Evolutionary conservation across 2,888 invertebrate species (phyloP).

Genomic region (Archips crataeganus): DNA sequence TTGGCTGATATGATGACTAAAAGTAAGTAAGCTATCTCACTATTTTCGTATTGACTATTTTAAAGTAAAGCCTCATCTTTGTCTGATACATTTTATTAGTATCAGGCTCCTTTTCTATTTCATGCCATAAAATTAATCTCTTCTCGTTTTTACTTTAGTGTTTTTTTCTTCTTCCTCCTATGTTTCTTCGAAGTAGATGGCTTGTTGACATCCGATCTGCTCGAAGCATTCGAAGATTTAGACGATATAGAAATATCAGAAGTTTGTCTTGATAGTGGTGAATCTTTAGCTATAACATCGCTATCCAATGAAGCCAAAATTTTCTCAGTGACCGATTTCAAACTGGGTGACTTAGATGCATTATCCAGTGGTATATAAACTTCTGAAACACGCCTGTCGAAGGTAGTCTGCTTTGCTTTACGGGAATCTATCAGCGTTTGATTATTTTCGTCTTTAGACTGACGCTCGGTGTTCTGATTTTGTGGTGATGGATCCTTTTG

Average conservation of each 20-base stretch:
- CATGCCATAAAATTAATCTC: too few species aligned
- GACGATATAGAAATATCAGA: not conserved
- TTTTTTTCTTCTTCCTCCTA: not conserved
- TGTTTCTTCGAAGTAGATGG: not conserved
- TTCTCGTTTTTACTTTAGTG: not conserved
- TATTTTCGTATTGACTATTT: not conserved
- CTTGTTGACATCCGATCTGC: not conserved
- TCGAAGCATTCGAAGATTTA: not conserved
- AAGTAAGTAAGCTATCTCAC: not conserved
- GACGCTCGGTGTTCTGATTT: not conserved
- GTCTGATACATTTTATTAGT: too few species aligned
- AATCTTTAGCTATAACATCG: not conserved
- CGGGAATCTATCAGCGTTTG: not conserved
- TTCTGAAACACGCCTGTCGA: not conserved
- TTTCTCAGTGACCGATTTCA: not conserved
- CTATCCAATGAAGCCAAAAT: conserved; percentile 1
- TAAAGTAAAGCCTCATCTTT: not conserved
- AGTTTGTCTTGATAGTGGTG: not conserved
- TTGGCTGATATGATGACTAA: too few species aligned
- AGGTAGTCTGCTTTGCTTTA: not conserved
- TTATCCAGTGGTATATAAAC: not conserved
- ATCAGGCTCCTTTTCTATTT: too few species aligned
- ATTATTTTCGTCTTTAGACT: not conserved
- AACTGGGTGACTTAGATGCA: not conserved
- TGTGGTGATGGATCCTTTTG: not conserved